Percentiles rank a stretch among this genome's conserved stretches.
Evolutionary conservation across 2,113 vertebrate species (phyloP).

Genomic region (Odobenus rosmarus): DNA sequence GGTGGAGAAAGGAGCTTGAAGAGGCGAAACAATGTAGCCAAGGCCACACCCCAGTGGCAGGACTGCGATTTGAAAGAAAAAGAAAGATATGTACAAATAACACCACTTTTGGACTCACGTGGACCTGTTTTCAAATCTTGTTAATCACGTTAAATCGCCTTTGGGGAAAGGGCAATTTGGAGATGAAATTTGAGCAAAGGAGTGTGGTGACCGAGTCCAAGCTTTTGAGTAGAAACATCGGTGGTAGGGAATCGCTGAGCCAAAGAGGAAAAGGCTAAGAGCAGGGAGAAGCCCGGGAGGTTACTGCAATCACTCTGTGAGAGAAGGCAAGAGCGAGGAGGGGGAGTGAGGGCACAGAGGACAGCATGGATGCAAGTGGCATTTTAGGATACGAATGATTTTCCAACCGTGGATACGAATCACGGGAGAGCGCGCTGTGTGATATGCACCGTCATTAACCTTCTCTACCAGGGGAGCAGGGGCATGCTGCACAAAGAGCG

Average conservation of each 20-base stretch:
- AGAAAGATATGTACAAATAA: not conserved
- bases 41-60: not conserved
- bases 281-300: not conserved
- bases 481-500: not conserved
- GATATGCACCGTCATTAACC: not conserved
- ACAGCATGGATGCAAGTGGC: fast-evolving
- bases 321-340: fast-evolving
- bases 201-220: not conserved
- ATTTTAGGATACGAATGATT: no score
- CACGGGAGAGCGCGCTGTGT: fast-evolving
- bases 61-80: not conserved
- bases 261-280: not conserved
- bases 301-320: not conserved
- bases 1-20: not conserved
- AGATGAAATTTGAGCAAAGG: not conserved
- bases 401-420: not conserved
- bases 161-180: not conserved
- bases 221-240: not conserved
- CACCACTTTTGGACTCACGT: not conserved
- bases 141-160: not conserved
- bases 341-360: not conserved
- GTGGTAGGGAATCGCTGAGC: not conserved
- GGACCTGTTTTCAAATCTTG: not conserved
- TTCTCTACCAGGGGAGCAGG: not conserved
- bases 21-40: not conserved